Percentiles rank a stretch among this genome's conserved stretches.
Evolutionary conservation across 2,797 vertebrate genomes (phyloP).

Genomic region (Pteronotus mesoamericanus): DNA sequence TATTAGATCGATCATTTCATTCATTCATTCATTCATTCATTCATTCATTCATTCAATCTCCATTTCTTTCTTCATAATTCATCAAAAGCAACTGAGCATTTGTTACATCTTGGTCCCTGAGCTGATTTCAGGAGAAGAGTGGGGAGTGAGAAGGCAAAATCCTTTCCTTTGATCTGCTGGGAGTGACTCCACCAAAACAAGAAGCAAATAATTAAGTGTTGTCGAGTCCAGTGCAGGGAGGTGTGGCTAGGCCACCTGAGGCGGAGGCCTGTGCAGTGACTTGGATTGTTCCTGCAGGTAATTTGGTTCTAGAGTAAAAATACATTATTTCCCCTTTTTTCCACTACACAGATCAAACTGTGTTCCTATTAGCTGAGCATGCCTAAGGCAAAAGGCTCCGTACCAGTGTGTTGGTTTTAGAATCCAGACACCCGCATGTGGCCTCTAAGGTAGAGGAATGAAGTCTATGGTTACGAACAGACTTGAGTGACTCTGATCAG

Average conservation of each 20-base stretch:
- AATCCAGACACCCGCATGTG: too few relatives aligned
- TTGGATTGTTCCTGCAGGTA: neutral
- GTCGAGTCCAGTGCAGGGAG: neutral
- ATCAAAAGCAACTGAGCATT: neutral
- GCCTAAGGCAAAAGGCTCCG: neutral
- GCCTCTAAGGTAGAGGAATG: neutral
- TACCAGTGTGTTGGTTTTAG: neutral
- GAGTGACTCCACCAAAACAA: neutral
- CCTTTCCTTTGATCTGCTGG: neutral
- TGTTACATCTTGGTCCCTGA: neutral
- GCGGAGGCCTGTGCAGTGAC: neutral
- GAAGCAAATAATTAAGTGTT: neutral
- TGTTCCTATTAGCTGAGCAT: neutral
- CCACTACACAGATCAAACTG: neutral
- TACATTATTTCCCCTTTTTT: neutral
- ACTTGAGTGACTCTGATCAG: too few relatives aligned
- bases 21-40: too few relatives aligned
- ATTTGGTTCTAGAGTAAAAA: neutral
- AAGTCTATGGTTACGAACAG: neutral
- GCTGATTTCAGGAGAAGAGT: neutral
- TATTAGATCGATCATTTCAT: neutral
- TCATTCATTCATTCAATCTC: too few relatives aligned
- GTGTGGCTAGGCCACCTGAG: neutral
- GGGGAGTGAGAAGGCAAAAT: neutral
- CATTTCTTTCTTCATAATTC: neutral